phyloP scores from a whole-genome alignment of 2,888 invertebrate genomes.

The Lacanobia wlatinum region DNA sequence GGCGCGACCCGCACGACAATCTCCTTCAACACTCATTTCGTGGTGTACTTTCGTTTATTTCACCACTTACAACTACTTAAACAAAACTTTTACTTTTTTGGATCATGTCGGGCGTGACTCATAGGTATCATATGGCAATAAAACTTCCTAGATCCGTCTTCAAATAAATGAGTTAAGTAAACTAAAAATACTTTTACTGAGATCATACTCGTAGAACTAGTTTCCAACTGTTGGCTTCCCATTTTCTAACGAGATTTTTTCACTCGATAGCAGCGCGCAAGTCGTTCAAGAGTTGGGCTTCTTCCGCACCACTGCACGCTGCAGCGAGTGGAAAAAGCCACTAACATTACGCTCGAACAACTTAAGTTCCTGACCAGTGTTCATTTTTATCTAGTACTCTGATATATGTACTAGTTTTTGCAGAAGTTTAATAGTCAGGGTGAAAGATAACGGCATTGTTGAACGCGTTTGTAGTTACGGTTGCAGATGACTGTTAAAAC shows the following conservation, averaged over 20 bases:
- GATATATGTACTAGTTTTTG: conserved; percentile 47
- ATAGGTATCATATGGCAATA: conserved; percentile 68
- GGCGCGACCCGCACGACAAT: conserved; percentile 62
- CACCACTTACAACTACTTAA: conserved; percentile 71
- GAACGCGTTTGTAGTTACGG: conserved; percentile 12
- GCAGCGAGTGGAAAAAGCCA: conserved; percentile 79
- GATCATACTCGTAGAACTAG: conserved; percentile 77
- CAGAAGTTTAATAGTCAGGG: conserved; percentile 35
- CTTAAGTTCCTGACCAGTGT: conserved; percentile 60
- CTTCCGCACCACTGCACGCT: conserved; percentile 74
- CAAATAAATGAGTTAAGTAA: conserved; percentile 58
- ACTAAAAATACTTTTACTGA: conserved; percentile 79
- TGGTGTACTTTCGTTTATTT: conserved; percentile 71
- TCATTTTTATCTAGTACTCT: conserved; percentile 57
- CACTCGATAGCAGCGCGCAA: conserved; percentile 70
- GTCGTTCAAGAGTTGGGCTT: conserved; percentile 74
- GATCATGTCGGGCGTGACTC: conserved; percentile 77
- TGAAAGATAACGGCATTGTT: conserved; percentile 41
- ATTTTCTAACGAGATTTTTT: conserved; percentile 90
- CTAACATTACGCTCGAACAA: conserved; percentile 66
- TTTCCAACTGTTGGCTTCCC: conserved; percentile 85
- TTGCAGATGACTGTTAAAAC: background rate
- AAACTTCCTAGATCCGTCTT: conserved; percentile 59
- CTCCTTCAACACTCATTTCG: conserved; percentile 61
- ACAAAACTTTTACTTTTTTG: conserved; percentile 82